Evolutionary conservation across 2,888 invertebrate species (phyloP).

Genomic region (Spodoptera littoralis): DNA sequence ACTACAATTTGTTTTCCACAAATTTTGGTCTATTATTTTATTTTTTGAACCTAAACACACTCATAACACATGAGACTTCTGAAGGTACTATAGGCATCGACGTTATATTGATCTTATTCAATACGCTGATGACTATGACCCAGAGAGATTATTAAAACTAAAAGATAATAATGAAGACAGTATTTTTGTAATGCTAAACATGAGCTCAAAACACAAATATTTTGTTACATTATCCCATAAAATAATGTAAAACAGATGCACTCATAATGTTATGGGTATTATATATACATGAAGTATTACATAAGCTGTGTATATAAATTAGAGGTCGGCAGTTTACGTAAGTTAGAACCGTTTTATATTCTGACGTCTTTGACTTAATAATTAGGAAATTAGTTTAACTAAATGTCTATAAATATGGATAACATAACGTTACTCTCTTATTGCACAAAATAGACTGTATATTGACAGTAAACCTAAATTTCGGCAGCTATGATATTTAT

Average conservation of each 20-base stretch:
- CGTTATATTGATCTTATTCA: too few species aligned
- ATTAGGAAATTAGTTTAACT: slow-evolving; percentile 10
- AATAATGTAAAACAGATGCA: slow-evolving; percentile 2
- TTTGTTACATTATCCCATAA: slow-evolving; percentile 2
- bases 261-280: neutral
- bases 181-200: slow-evolving; percentile 9
- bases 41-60: too few species aligned
- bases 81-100: too few species aligned
- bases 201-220: slow-evolving; percentile 6
- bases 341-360: slow-evolving; percentile 21
- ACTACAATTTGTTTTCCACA: too few species aligned
- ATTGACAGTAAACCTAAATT: too few species aligned
- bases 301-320: slow-evolving; percentile 2
- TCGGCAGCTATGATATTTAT: too few species aligned
- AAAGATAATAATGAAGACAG: too few species aligned
- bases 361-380: slow-evolving; percentile 24
- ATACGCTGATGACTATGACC: too few species aligned
- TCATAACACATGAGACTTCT: too few species aligned
- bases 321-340: slow-evolving; percentile 30
- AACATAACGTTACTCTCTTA: neutral
- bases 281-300: slow-evolving; percentile 1
- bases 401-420: neutral
- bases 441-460: too few species aligned
- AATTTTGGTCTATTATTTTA: too few species aligned
- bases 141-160: too few species aligned